A percentile compares a stretch with the other conserved stretches of the same genome.
phyloP scores from a whole-genome alignment of 2,888 invertebrate species.

The Trichopoda pennipes region DNA sequence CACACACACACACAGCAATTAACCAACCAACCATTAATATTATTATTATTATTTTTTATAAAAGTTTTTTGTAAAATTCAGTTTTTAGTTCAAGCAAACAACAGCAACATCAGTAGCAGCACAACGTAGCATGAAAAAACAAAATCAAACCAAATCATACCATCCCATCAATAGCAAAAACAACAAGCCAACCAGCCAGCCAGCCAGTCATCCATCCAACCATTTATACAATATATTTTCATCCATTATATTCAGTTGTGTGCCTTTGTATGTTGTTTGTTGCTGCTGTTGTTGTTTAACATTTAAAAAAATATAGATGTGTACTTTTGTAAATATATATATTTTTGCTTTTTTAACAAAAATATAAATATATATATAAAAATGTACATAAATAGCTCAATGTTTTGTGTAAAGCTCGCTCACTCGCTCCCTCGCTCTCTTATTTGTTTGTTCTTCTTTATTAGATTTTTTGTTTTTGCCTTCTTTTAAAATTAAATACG shows the following conservation, averaged over 20 bases:
- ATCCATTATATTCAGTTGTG: slow-evolving; percentile 55
- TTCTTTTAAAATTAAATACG: slow-evolving; percentile 15
- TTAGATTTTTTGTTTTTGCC: neutral
- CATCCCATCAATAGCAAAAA: slow-evolving; percentile 20
- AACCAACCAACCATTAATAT: slow-evolving; percentile 54
- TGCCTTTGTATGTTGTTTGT: slow-evolving; percentile 32
- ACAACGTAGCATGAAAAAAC: slow-evolving; percentile 25
- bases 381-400: slow-evolving; percentile 12
- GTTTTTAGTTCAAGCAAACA: slow-evolving; percentile 57
- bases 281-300: slow-evolving; percentile 17
- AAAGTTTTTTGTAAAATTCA: slow-evolving; percentile 38
- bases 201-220: slow-evolving; percentile 30
- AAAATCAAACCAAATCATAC: slow-evolving; percentile 39
- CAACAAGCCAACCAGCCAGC: slow-evolving; percentile 15
- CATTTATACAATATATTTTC: slow-evolving; percentile 44
- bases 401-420: slow-evolving; percentile 50
- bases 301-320: neutral
- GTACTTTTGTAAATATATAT: neutral
- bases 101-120: slow-evolving; percentile 36
- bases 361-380: neutral
- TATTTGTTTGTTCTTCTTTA: slow-evolving; percentile 1
- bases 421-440: no score
- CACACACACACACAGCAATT: slow-evolving; percentile 51
- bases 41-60: neutral
- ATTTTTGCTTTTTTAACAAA: neutral